A percentile compares a stretch with the other conserved stretches of the same genome.
Evolutionary conservation across 2,888 invertebrate species (phyloP).

Genomic region (Tuta absoluta): DNA sequence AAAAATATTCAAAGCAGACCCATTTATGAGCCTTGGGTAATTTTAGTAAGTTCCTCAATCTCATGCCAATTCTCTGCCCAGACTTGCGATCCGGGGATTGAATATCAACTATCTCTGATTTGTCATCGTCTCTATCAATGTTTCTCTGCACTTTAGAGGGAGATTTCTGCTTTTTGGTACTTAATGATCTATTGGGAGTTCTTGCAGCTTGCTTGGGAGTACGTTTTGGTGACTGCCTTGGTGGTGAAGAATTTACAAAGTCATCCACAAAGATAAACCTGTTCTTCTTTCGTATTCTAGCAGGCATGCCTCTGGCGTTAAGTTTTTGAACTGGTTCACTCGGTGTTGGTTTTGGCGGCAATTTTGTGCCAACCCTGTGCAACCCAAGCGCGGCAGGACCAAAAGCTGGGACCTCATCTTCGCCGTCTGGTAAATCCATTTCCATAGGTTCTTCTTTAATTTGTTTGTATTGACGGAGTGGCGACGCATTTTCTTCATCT

Average conservation of each 20-base stretch:
- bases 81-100: constrained; percentile 89
- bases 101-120: constrained; percentile 57
- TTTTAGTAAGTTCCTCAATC: constrained; percentile 95
- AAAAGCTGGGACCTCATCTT: constrained; percentile 85
- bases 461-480: constrained; percentile 53
- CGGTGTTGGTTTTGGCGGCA: constrained; percentile 86
- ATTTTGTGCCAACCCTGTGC: constrained; percentile 89
- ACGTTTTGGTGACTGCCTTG: constrained; percentile 86
- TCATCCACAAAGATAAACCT: constrained; percentile 94
- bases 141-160: constrained; percentile 78
- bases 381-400: constrained; percentile 90
- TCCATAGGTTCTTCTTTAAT: constrained; percentile 83
- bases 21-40: constrained; percentile 99
- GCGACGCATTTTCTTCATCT: constrained; percentile 55
- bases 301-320: constrained; percentile 94
- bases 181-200: constrained; percentile 66
- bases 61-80: constrained; percentile 94
- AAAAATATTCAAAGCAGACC: constrained; percentile 99
- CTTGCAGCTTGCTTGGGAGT: constrained; percentile 81
- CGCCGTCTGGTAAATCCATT: constrained; percentile 84
- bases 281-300: constrained; percentile 93
- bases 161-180: constrained; percentile 76
- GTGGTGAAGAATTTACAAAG: constrained; percentile 88
- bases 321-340: constrained; percentile 89
- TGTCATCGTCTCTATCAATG: constrained; percentile 69